phyloP scores from a whole-genome alignment of 2,113 vertebrate species.

The Rhegmatorhina hoffmannsi region DNA sequence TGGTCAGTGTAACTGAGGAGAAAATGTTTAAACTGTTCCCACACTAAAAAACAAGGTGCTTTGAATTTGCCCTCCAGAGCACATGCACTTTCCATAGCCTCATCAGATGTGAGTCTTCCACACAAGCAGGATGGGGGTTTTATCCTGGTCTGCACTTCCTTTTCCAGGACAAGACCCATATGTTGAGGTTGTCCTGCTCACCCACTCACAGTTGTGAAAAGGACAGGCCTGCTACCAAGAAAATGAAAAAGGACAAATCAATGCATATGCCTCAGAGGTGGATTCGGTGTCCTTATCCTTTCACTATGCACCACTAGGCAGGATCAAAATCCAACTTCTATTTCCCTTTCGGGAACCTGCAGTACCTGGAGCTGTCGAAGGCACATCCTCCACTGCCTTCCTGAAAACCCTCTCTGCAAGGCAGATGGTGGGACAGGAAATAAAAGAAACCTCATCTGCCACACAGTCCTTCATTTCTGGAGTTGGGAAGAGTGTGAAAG shows the following conservation, averaged over 20 bases:
- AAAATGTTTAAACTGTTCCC: not conserved
- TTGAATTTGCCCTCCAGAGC: not conserved
- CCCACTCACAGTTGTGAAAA: rapidly evolving
- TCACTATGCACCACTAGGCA: not conserved
- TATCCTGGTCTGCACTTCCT: not conserved
- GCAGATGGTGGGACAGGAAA: not conserved
- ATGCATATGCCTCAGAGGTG: rapidly evolving
- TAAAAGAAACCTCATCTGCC: conserved; percentile 7
- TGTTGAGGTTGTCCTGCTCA: rapidly evolving
- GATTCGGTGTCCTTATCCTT: not conserved
- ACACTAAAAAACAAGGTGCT: not conserved
- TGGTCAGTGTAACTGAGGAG: not conserved
- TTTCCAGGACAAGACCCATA: not conserved
- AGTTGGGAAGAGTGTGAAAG: not conserved
- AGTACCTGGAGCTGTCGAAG: not conserved
- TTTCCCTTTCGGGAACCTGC: not conserved
- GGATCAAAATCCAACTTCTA: not conserved
- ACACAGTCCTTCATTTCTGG: not conserved
- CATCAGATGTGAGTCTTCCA: not conserved
- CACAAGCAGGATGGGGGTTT: not conserved
- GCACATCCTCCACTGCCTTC: not conserved
- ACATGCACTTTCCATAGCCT: not conserved
- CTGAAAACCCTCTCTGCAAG: not conserved
- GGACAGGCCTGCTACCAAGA: not conserved
- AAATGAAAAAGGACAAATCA: not conserved